These are phyloP conservation scores for Peromyscus melanophrys DNA, from an alignment of 2,797 vertebrate species.

Conservation along the genomic window DNA sequence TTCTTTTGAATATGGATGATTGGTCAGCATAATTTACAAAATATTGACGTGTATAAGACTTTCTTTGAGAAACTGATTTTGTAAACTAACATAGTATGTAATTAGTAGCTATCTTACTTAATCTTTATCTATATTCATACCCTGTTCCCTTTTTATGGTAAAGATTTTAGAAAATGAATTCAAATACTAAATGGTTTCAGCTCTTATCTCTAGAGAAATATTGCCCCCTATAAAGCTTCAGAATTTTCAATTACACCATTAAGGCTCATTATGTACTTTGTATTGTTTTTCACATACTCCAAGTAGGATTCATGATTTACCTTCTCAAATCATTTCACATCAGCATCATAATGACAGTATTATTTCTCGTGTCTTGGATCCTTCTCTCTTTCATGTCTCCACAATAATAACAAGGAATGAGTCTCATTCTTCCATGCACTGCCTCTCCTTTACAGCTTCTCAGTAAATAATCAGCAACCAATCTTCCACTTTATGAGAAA, in stretches of 20 bases:
- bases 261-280: neutral
- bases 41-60: too few species aligned
- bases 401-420: neutral
- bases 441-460: neutral
- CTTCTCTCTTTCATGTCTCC: neutral
- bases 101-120: neutral
- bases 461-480: neutral
- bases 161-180: neutral
- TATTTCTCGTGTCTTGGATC: too few species aligned
- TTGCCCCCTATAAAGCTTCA: neutral
- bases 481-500: too few species aligned
- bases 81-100: neutral
- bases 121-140: neutral
- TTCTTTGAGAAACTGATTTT: neutral
- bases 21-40: neutral
- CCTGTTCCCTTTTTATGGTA: too few species aligned
- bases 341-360: neutral
- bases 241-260: neutral
- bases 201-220: neutral
- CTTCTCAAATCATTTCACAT: neutral
- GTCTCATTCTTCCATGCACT: neutral
- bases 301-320: neutral
- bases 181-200: neutral
- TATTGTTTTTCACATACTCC: neutral
- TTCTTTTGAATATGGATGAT: neutral